Conservation (phyloP, 92 coral and sea anemone genomes). For the Diadumene lineata region DNA sequence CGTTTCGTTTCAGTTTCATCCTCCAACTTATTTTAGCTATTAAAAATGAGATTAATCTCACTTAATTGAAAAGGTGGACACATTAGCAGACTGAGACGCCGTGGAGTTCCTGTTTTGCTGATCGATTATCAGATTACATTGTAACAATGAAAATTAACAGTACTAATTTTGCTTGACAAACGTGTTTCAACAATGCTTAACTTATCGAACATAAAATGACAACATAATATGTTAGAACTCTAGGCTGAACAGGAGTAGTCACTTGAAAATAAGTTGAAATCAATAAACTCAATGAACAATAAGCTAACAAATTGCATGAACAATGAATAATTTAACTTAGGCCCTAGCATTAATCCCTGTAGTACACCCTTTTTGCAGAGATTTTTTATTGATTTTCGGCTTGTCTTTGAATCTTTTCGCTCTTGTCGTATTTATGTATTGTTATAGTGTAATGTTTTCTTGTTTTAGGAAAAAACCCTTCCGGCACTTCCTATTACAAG, state of each 20-base stretch:
- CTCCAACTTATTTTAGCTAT: not conserved
- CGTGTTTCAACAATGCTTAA: not conserved
- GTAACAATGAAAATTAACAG: not conserved
- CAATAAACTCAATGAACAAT: not conserved
- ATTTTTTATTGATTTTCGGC: no score
- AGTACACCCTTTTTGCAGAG: not conserved
- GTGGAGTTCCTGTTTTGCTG: not conserved
- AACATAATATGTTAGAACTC: not conserved
- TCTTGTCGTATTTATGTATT: not conserved
- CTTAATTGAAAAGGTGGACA: not conserved
- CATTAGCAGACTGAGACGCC: not conserved
- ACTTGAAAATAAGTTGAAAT: not conserved
- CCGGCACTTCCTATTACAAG: not conserved
- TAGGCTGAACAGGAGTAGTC: not conserved
- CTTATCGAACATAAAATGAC: not conserved
- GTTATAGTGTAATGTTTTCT: not conserved
- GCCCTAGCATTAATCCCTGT: not conserved
- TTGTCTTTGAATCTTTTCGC: not conserved
- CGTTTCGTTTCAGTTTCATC: no score
- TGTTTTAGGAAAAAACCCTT: no score
- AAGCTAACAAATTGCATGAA: not conserved
- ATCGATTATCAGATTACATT: not conserved
- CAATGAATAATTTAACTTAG: no score
- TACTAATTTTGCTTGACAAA: not conserved
- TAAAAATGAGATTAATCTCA: no score